Evolutionary conservation across 2,113 vertebrate genomes (phyloP).

Genomic region (Hyaena hyaena): DNA sequence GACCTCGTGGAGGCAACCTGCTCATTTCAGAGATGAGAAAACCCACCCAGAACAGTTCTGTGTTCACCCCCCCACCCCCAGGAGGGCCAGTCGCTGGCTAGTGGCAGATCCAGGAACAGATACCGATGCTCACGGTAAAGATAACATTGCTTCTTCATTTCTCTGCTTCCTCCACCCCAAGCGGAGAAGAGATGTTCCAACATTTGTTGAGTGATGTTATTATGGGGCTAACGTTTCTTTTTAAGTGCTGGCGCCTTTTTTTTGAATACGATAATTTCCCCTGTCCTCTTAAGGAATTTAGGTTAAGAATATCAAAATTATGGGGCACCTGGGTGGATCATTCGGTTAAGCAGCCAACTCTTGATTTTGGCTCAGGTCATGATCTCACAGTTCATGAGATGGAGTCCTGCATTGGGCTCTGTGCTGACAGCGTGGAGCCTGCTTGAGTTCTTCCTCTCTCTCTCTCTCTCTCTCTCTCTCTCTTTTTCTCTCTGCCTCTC

Average conservation of each 20-base stretch:
- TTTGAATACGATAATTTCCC: background rate
- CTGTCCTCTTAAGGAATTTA: background rate
- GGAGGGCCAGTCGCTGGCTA: background rate
- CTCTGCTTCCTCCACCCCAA: background rate
- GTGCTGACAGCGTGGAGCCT: too few species aligned
- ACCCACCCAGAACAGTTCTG: background rate
- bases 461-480: too few species aligned
- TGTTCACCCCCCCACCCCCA: background rate
- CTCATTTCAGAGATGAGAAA: background rate
- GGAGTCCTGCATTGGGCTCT: too few species aligned
- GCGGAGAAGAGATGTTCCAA: background rate
- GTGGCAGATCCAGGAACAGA: background rate
- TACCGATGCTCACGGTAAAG: background rate
- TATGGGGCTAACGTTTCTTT: background rate
- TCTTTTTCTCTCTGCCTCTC: too few species aligned
- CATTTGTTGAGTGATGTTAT: background rate
- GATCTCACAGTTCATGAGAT: too few species aligned
- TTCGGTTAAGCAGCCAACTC: too few species aligned
- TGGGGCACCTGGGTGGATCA: too few species aligned
- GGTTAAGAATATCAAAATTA: background rate
- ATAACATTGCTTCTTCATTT: background rate
- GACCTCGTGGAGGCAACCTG: background rate
- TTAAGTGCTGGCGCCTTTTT: background rate
- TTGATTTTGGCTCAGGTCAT: too few species aligned
- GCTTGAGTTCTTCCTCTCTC: too few species aligned